These are phyloP conservation scores for Aphaenogaster ashmeadi DNA, from an alignment of 1,140 invertebrate species.

Conservation along the genomic window DNA sequence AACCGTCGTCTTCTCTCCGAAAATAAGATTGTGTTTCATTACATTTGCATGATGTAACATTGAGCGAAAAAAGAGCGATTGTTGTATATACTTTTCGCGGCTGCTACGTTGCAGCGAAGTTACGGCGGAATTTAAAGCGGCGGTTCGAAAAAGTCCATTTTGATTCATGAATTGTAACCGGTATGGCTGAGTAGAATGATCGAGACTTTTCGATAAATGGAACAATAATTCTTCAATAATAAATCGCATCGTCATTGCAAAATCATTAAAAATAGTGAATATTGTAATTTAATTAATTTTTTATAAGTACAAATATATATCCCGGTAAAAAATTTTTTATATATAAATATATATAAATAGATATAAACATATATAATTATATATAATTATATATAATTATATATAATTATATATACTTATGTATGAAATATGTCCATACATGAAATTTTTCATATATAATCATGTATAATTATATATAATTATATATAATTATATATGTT, in stretches of 20 bases:
- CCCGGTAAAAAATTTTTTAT: too few species aligned
- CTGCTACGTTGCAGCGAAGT: neutral
- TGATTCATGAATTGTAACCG: neutral
- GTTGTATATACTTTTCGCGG: neutral
- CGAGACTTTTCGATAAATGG: neutral
- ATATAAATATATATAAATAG: too few species aligned
- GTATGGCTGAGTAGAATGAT: constrained; percentile 6
- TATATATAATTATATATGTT: too few species aligned
- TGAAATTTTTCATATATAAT: too few species aligned
- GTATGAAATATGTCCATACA: too few species aligned
- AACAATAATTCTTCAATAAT: neutral
- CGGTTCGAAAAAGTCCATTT: constrained; percentile 22
- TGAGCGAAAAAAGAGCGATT: neutral
- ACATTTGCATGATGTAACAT: neutral
- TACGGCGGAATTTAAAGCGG: constrained; percentile 21
- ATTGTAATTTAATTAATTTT: neutral
- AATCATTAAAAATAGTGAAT: constrained; percentile 8
- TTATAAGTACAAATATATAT: neutral
- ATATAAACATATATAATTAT: too few species aligned
- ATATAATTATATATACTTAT: too few species aligned
- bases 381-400: too few species aligned
- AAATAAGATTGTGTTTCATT: neutral
- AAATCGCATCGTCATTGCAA: neutral
- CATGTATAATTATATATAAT: too few species aligned
- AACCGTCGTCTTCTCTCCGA: neutral